Base-by-base conservation (phyloP, 2,888 invertebrate genomes). In the Tipula confusa region DNA sequence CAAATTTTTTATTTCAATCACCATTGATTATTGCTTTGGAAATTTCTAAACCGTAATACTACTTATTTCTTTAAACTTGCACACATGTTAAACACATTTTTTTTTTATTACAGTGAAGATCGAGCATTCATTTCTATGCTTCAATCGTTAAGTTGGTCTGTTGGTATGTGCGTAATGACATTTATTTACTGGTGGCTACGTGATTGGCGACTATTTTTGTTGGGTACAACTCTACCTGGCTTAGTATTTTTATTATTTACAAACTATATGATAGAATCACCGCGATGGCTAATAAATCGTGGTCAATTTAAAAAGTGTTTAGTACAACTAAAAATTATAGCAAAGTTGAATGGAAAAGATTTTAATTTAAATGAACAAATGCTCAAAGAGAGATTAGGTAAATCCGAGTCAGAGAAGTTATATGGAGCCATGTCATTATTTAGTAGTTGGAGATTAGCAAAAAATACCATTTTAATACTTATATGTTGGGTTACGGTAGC, bases 221-320 rank as follows among this genome's bases (percentile, higher is more conserved):
- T 91, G 86, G 86, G 90, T 13, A 90, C 91, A 31, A 90, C 91
- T n/a, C 79, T 90, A 83, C 91, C 92, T 64, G 87, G 90, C 24
- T 87, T 88, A 24, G 33, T 89, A 29, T 90, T 90, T 86, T 87
- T 91, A 83, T 87, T 91, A 85, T 88, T 89, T 84, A 88, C 88
- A 86, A 89, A 88, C 91, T 91, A 90, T 86, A 89, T 93, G 86
- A 91, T 93, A 85, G 93, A 93, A 89, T 93, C 93, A 80, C 93
- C 93, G 2, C 90, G 93, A 84, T 93, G 93, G 93, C 89, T 93
- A 85, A 91, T 91, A 87, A 90, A 91, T 85, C 90, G 90, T 86
- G 91, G 91, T 64, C 90, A 90, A 85, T 89, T 89, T 79, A 88
- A 89, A 85, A 88, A 89, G 84, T 92, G 92, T 85, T 86, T 92